Conservation (phyloP, 2,113 vertebrate genomes). For the Anarhynchus alexandrinus region DNA sequence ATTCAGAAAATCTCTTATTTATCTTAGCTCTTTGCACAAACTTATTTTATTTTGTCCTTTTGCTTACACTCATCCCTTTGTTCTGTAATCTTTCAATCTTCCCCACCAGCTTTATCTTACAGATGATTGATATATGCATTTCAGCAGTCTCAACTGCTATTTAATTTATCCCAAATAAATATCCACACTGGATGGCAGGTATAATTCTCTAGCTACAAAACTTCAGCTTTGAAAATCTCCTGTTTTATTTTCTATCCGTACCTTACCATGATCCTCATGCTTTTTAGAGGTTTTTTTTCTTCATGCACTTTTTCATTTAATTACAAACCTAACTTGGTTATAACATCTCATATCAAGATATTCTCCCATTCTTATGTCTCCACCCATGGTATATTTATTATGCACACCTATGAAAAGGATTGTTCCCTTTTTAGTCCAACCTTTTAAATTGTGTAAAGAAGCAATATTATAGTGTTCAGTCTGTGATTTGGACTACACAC, state of each 20-base stretch:
- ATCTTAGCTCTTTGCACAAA: neutral
- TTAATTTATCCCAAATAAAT: constrained; percentile 36
- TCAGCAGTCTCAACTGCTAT: neutral
- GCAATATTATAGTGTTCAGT: neutral
- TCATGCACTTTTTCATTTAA: neutral
- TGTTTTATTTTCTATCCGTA: neutral
- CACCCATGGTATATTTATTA: neutral
- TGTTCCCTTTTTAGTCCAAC: neutral
- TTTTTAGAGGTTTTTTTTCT: constrained; percentile 17
- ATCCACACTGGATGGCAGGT: neutral
- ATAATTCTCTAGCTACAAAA: constrained; percentile 20
- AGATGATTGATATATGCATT: constrained; percentile 27
- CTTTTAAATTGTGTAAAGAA: constrained; percentile 22
- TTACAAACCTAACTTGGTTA: neutral
- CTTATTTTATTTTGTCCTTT: constrained; percentile 1
- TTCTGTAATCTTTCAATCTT: constrained; percentile 40
- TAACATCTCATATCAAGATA: constrained; percentile 2
- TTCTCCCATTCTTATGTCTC: neutral
- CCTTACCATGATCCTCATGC: neutral
- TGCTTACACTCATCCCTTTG: constrained; percentile 3
- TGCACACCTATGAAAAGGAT: neutral
- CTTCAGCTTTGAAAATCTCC: constrained; percentile 10
- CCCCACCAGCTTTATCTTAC: neutral
- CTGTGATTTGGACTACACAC: neutral
- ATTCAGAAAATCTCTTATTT: constrained; percentile 19